Evolutionary conservation across 2,113 vertebrate species (phyloP), one percentile per base, ranked within the genome.

Genomic region (Hyaena hyaena): DNA sequence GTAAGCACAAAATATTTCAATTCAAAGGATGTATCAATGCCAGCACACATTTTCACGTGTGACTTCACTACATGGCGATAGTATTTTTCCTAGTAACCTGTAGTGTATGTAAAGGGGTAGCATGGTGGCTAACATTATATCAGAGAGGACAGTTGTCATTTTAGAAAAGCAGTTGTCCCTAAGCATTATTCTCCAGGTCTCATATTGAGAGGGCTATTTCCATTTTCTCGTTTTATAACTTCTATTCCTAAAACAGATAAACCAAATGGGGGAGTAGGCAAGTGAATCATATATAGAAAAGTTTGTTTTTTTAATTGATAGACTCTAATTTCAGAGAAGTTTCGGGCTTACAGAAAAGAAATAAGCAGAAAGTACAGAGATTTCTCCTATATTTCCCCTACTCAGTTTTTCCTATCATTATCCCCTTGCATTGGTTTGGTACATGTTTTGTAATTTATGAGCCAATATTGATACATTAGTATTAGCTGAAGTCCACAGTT

Each of bases 1-100:
- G 97, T 98, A 97, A 98, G 98, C 90, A 92, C 48, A 95, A 90
- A 94, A 58, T 55, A 58, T 7, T 88, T 97, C 43, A 84, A 16
- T 65, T 93, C 87, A 94, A 87, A 39, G 63, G 17, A 89, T 58
- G 33, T 79, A 69, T 28, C 90, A 71, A 69, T 76, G 68, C 50
- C 23, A 0, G 4, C 43, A 92, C 31, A 82, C 9, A 61, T 63
- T 80, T 66, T 39, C 65, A 26, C 55, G 24, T 39, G 43, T 77
- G 74, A 77, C 43, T 77, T 77, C 14, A 77, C 79, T 88, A 26
- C 10, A 35, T 16, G 45, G 33, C 9, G 4, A 87, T 31, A 2
- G 43, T 93, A 24, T 89, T 50, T 88, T 71, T 53, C 43, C 43
- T 87, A 74, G 33, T 28, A 48, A 82, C 31, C 26, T 39, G 2